phyloP scores from a whole-genome alignment of 2,113 vertebrate species.

The Aramus guarauna region DNA sequence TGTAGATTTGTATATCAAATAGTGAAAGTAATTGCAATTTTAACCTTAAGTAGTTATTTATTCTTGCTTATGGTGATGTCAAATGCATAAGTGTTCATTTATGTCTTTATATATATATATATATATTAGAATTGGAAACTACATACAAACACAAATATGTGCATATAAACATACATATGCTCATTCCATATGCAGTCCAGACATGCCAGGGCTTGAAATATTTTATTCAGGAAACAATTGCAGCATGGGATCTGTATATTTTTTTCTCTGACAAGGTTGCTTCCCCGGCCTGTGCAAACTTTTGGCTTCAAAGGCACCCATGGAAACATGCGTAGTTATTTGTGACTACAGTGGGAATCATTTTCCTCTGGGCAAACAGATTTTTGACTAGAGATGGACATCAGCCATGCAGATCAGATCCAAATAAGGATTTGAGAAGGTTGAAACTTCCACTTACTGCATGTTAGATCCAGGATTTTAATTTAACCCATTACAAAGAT shows the following conservation, averaged over 20 bases:
- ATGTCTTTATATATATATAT: background rate
- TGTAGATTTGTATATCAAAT: background rate
- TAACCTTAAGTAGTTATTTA: background rate
- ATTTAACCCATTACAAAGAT: conserved; percentile 24
- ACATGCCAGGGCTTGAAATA: conserved; percentile 27
- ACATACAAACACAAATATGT: background rate
- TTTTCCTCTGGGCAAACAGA: conserved; percentile 44
- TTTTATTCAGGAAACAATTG: conserved; percentile 27
- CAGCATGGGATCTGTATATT: conserved; percentile 19
- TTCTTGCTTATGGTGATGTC: background rate
- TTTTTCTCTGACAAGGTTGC: conserved; percentile 13
- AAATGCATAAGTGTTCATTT: background rate
- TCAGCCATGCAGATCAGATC: background rate
- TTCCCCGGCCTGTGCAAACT: background rate
- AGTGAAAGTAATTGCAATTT: background rate
- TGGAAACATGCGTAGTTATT: conserved; percentile 5
- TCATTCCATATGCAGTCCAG: conserved; percentile 40
- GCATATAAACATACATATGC: background rate
- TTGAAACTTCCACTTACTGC: background rate
- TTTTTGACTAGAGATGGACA: conserved; percentile 35
- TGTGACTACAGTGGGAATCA: conserved; percentile 49
- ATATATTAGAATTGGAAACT: background rate
- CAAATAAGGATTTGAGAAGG: conserved; percentile 13
- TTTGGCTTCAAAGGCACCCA: conserved; percentile 29
- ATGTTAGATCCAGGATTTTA: conserved; percentile 30